Percentiles rank a stretch among this genome's conserved stretches.
Evolutionary conservation across 2,113 vertebrate species (phyloP).

Genomic region (Callopanchax toddi): DNA sequence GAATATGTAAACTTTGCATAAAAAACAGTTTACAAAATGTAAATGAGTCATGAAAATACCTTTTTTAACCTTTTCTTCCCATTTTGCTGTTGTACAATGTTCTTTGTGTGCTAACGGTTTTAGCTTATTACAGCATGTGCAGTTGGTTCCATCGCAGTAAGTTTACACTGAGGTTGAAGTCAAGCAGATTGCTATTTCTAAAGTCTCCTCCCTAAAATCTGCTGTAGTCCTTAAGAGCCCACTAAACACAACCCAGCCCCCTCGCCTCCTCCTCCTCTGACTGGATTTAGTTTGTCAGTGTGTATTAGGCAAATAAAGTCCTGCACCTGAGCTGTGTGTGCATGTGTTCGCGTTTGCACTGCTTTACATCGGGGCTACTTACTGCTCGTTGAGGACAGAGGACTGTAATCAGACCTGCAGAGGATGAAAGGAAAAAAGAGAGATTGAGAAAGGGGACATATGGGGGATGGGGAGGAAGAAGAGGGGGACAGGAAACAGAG

Average conservation of each 20-base stretch:
- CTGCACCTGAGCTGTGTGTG: conserved; percentile 6
- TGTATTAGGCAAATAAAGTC: conserved; percentile 39
- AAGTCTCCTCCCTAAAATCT: conserved; percentile 14
- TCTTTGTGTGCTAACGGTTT: background rate
- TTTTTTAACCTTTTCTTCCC: background rate
- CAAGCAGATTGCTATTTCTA: background rate
- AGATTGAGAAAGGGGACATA: conserved; percentile 5
- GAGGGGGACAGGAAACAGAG: conserved; percentile 42
- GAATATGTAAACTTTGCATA: too few species aligned
- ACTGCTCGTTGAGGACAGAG: conserved; percentile 92
- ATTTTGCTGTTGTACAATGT: too few species aligned
- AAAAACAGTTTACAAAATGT: too few species aligned
- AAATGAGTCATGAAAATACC: too few species aligned
- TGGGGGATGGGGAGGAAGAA: background rate
- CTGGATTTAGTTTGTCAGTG: conserved; percentile 42
- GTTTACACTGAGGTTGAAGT: background rate
- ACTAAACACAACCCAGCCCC: conserved; percentile 17
- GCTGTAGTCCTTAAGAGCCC: background rate
- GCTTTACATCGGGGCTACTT: too few species aligned
- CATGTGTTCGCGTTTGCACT: background rate
- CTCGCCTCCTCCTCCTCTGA: too few species aligned
- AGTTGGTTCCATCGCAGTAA: background rate
- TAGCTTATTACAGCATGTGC: background rate
- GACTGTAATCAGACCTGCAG: conserved; percentile 94
- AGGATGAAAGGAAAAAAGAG: conserved; percentile 23